Conservation (phyloP, 2,113 vertebrate genomes). For the Solea senegalensis region DNA sequence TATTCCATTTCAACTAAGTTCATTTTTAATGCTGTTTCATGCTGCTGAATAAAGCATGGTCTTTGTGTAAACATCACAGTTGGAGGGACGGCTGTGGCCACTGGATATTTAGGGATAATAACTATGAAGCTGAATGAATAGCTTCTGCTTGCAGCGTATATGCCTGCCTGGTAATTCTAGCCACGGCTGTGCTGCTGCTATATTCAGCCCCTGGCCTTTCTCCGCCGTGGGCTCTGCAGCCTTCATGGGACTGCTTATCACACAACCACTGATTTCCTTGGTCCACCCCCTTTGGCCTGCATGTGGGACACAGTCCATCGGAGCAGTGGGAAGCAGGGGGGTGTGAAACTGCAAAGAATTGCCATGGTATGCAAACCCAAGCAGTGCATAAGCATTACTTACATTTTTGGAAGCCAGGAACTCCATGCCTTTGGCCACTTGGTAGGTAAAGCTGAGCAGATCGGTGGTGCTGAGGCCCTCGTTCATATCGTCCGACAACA, state of each 20-base stretch:
- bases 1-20: conserved; percentile 31
- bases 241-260: conserved; percentile 65
- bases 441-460: conserved; percentile 96
- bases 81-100: conserved; percentile 62
- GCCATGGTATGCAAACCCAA: conserved; percentile 12
- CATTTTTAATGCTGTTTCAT: conserved; percentile 62
- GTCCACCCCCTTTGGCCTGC: conserved; percentile 32
- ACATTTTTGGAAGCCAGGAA: conserved; percentile 98
- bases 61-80: conserved; percentile 68
- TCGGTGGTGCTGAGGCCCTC: conserved; percentile 92
- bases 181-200: conserved; percentile 55
- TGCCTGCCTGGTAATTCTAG: conserved; percentile 70
- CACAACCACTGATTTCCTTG: conserved; percentile 61
- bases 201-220: conserved; percentile 59
- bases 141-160: conserved; percentile 43
- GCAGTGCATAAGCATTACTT: conserved; percentile 63
- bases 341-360: background rate
- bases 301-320: conserved; percentile 44
- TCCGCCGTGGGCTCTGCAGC: conserved; percentile 55
- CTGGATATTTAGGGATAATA: conserved; percentile 78
- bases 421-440: conserved; percentile 97
- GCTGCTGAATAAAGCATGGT: conserved; percentile 50
- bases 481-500: conserved; percentile 87
- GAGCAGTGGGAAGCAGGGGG: conserved; percentile 15
- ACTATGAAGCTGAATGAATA: conserved; percentile 67